phyloP scores from a whole-genome alignment of 2,113 vertebrate species.

The Eurypyga helias region DNA sequence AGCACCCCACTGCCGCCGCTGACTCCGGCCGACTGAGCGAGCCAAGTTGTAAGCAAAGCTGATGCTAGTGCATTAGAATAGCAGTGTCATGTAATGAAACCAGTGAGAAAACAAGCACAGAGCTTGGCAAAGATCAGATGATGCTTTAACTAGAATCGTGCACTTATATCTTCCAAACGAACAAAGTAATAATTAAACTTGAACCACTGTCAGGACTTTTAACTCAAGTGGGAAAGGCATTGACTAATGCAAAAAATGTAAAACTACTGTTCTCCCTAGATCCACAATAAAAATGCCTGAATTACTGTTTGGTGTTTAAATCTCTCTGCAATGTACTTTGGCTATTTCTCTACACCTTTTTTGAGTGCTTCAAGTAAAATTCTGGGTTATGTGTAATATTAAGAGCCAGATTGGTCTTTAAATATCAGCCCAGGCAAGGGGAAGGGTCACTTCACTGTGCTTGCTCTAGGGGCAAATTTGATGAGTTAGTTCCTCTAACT shows the following conservation, averaged over 20 bases:
- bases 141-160: neutral
- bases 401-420: neutral
- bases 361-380: neutral
- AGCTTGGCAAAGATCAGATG: neutral
- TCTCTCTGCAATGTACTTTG: neutral
- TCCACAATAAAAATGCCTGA: neutral
- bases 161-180: neutral
- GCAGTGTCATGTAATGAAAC: neutral
- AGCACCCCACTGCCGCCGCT: too few species aligned
- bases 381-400: neutral
- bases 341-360: neutral
- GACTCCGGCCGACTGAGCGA: too few species aligned
- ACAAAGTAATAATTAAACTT: neutral
- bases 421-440: neutral
- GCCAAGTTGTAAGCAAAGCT: neutral
- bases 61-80: neutral
- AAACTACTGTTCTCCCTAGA: neutral
- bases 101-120: neutral
- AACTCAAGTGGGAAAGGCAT: neutral
- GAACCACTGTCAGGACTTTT: neutral
- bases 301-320: neutral
- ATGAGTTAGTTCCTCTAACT: neutral
- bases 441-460: neutral
- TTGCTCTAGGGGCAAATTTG: neutral
- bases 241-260: neutral